These are phyloP conservation scores for Leptoteleia sp. DNA, from an alignment of 1,140 invertebrate species.

Conservation along the genomic window DNA sequence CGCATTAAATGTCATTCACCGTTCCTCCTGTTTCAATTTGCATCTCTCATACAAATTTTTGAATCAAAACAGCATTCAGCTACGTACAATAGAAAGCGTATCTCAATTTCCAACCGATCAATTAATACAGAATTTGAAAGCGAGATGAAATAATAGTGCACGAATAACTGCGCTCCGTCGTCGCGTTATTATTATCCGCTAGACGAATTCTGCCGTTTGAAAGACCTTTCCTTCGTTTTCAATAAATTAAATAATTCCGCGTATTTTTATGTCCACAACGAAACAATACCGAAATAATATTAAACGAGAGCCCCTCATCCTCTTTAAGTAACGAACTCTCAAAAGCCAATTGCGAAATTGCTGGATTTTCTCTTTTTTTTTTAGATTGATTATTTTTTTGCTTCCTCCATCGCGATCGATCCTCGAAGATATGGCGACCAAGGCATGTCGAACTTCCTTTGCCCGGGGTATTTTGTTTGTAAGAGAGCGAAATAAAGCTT, in stretches of 20 bases:
- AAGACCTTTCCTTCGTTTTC: background rate
- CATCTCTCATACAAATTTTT: too few species aligned
- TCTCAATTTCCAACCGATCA: constrained; percentile 4
- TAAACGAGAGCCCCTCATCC: constrained; percentile 1
- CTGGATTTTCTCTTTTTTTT: background rate
- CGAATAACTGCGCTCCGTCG: background rate
- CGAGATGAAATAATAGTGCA: background rate
- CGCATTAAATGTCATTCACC: too few species aligned
- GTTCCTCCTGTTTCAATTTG: too few species aligned
- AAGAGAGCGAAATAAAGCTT: constrained; percentile 36
- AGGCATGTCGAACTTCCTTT: constrained; percentile 42
- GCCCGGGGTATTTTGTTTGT: constrained; percentile 56
- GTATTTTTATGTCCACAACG: background rate
- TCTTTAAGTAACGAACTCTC: constrained; percentile 16
- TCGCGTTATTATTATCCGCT: constrained; percentile 1
- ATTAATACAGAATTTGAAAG: background rate
- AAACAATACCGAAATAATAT: background rate
- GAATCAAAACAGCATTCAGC: too few species aligned
- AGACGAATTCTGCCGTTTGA: too few species aligned
- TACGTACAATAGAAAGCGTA: background rate
- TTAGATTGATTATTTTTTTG: constrained; percentile 18
- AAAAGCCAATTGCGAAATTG: constrained; percentile 32
- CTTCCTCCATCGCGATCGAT: constrained; percentile 18
- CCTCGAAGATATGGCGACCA: constrained; percentile 24
- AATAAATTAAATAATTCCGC: constrained; percentile 1